Percentiles rank a stretch among this genome's conserved stretches.
These are phyloP conservation scores for Cydia pomonella DNA, from an alignment of 1,140 invertebrate species.

Conservation along the genomic window DNA sequence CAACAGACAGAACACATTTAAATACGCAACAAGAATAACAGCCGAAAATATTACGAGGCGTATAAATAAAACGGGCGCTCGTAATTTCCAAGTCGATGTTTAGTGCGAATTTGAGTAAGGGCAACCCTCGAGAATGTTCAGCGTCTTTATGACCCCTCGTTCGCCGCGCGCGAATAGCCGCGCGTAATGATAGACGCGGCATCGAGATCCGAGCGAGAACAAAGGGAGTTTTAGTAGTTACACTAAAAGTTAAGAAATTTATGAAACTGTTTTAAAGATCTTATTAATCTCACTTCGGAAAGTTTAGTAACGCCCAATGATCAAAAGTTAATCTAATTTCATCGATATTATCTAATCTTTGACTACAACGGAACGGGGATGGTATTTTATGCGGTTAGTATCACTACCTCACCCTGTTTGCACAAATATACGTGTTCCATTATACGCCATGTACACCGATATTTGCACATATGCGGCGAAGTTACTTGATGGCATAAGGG, in stretches of 20 bases:
- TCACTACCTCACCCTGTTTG: too few relatives aligned
- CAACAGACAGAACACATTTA: slow-evolving; percentile 19
- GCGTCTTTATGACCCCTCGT: slow-evolving; percentile 18
- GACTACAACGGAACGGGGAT: not conserved
- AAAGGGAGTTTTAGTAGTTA: slow-evolving; percentile 22
- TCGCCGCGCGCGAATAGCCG: slow-evolving; percentile 24
- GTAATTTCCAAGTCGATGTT: slow-evolving; percentile 33
- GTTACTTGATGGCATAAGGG: too few relatives aligned
- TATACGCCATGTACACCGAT: too few relatives aligned
- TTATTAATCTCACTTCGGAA: not conserved
- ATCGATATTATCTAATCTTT: not conserved
- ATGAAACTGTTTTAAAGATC: not conserved
- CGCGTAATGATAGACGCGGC: slow-evolving; percentile 24
- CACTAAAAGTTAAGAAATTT: not conserved
- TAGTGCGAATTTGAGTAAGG: slow-evolving; percentile 33
- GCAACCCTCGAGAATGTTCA: slow-evolving; percentile 24
- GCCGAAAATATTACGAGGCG: slow-evolving; percentile 27
- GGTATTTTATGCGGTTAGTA: not conserved
- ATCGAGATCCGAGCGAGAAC: slow-evolving; percentile 14
- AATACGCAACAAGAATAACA: slow-evolving; percentile 30
- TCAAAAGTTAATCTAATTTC: not conserved
- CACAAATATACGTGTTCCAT: too few relatives aligned
- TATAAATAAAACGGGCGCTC: slow-evolving; percentile 28
- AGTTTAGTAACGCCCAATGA: not conserved
- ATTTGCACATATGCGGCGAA: too few relatives aligned